A percentile compares a stretch with the other conserved stretches of the same genome.
phyloP scores from a whole-genome alignment of 30 jellyfish, hydroid and myxozoan genomes.

The Morbakka virulenta region DNA sequence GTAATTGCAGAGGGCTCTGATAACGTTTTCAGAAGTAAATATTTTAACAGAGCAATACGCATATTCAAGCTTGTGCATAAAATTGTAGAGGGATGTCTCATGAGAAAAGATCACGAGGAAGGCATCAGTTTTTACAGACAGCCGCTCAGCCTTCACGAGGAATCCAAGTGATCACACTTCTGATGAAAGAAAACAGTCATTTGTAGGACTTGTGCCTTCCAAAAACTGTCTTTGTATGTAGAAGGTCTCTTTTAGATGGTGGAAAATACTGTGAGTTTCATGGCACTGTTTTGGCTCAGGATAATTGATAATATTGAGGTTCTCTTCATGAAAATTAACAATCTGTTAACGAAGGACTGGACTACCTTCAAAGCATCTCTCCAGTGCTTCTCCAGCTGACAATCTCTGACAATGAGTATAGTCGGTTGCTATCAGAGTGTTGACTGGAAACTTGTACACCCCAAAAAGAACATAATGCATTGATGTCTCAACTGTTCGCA shows the following conservation, averaged over 20 bases:
- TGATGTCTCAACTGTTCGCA: constrained; percentile 12
- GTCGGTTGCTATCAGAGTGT: background rate
- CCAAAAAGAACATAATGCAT: constrained; percentile 13
- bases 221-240: background rate
- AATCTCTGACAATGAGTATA: constrained; percentile 1
- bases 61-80: constrained; percentile 14
- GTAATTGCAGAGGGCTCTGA: constrained; percentile 14
- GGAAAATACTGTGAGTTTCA: background rate
- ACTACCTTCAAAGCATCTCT: constrained; percentile 21
- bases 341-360: constrained; percentile 29
- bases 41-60: constrained; percentile 22
- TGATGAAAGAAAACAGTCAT: background rate
- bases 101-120: constrained; percentile 19
- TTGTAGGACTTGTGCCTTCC: background rate
- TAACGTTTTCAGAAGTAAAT: no score
- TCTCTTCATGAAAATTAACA: background rate
- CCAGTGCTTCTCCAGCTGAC: constrained; percentile 32
- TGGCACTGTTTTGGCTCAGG: background rate
- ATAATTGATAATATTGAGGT: background rate
- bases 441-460: background rate
- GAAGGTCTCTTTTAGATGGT: background rate
- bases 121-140: constrained; percentile 25
- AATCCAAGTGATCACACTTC: background rate
- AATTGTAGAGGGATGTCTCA: constrained; percentile 11
- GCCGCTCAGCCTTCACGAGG: background rate